Percentiles rank a stretch among this genome's conserved stretches.
These are phyloP conservation scores for Himalopsyche tibetana DNA, from an alignment of 2,888 invertebrate species.

Conservation along the genomic window DNA sequence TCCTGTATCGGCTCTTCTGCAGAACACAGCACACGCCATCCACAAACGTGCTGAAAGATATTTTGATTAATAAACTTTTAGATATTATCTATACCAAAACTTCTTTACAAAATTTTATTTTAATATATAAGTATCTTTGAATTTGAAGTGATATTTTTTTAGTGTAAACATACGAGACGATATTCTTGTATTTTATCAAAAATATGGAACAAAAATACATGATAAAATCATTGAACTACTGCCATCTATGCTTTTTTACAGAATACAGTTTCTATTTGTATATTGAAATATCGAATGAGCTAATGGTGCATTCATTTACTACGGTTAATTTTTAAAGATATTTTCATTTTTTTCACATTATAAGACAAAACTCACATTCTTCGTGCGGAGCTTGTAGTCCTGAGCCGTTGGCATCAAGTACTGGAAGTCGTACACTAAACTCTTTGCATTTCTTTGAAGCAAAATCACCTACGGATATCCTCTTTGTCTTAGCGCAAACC, in stretches of 20 bases:
- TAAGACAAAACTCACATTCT: constrained; percentile 72
- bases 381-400: constrained; percentile 87
- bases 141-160: no score
- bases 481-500: constrained; percentile 76
- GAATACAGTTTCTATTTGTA: not conserved
- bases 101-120: no score
- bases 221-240: not conserved
- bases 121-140: no score
- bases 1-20: constrained; percentile 80
- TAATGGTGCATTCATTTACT: not conserved
- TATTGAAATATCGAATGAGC: not conserved
- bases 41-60: constrained; percentile 79
- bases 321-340: no score
- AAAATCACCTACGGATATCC: constrained; percentile 76
- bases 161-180: no score
- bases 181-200: no score
- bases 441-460: constrained; percentile 81
- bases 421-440: constrained; percentile 79
- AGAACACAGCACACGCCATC: constrained; percentile 89
- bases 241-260: not conserved
- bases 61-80: not conserved
- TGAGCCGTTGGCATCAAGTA: constrained; percentile 81
- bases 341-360: no score
- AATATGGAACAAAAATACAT: no score
- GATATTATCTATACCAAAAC: constrained; percentile 6